Evolutionary conservation across 2,888 invertebrate genomes (phyloP), one percentile per base, ranked within the genome.

Genomic region (Tubulanus polymorphus): DNA sequence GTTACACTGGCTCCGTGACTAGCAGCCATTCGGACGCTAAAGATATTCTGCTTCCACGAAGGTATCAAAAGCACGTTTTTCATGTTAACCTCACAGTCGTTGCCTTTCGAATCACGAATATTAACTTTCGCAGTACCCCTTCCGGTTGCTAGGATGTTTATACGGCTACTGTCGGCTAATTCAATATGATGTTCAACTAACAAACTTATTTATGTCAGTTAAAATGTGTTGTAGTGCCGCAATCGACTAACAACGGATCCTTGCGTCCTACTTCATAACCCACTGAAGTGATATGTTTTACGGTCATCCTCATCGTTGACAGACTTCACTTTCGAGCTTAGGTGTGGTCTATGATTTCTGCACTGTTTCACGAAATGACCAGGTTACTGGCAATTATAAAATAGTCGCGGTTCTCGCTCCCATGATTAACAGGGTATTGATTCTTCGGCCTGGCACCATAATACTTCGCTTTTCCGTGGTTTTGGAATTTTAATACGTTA

Each of bases 21-120:
- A 25, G 57, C 55, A 20, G 59, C 61, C 20, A 60, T 59, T 30
- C 57, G 57, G 15, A 64, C 64, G 26, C 62, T 63, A 32, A 63
- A 64, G 32, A 62, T 61, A 46, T 60, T 53, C 26, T 56, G 55
- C 10, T 27, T 12, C 45, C 46, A 62, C 12, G 60, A 50, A n/a
- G 62, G 62, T 1, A 62, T 53, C 48, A 29, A 29, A 3, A 55
- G 32, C 5, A 37, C 55, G 25, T 53, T 25, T 48, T 53, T 15
- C 15, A 49, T 15, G 6, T 18, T 25, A 3, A 10, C 48, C 23
- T 5, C 5, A 5, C 23, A 23, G 3, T 23, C 26, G 3, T 48
- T 26, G 53, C 56, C 59, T 26, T 29, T 45, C 3, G 18, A 30
- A 48, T 59, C 59, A 8, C 15, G 8, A 5, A 61, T 20, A n/a